phyloP scores from a whole-genome alignment of 2,113 vertebrate genomes.

The Oryzias melastigma region DNA sequence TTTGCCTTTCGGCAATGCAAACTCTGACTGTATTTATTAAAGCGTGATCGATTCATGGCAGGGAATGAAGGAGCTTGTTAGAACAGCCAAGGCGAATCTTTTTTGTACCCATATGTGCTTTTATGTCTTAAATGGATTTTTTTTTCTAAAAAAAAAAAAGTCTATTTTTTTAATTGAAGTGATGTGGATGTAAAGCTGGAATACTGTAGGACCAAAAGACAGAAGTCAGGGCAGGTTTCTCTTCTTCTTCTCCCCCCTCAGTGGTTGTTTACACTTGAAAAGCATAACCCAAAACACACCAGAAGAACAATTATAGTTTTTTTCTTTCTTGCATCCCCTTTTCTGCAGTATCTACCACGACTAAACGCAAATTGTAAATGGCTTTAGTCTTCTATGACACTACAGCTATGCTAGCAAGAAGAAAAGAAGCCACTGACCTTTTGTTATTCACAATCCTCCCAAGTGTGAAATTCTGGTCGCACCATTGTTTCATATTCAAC shows the following conservation, averaged over 20 bases:
- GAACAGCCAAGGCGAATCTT: slow-evolving; percentile 45
- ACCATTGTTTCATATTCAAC: not conserved
- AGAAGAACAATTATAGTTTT: slow-evolving; percentile 21
- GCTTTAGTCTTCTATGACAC: not conserved
- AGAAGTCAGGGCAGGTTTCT: not conserved
- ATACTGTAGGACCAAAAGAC: slow-evolving; percentile 59
- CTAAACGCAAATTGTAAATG: not conserved
- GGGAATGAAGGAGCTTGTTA: slow-evolving; percentile 45
- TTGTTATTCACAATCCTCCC: slow-evolving; percentile 10
- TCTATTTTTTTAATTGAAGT: slow-evolving; percentile 64
- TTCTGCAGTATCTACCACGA: not conserved
- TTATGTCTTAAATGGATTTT: slow-evolving; percentile 55
- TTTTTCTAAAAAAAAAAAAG: slow-evolving; percentile 40
- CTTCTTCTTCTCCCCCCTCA: not conserved
- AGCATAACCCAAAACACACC: not conserved
- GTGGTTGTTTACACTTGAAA: slow-evolving; percentile 11
- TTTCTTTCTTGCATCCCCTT: not conserved
- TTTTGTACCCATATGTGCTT: slow-evolving; percentile 67
- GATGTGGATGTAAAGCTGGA: slow-evolving; percentile 37
- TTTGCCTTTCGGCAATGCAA: slow-evolving; percentile 31
- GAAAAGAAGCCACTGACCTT: not conserved
- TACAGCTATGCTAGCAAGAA: not conserved
- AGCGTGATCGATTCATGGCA: slow-evolving; percentile 42
- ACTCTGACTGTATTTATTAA: slow-evolving; percentile 82
- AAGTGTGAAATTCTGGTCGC: slow-evolving; percentile 10